Conservation (phyloP, 2,113 vertebrate species). For the Toxotes chatareus region DNA sequence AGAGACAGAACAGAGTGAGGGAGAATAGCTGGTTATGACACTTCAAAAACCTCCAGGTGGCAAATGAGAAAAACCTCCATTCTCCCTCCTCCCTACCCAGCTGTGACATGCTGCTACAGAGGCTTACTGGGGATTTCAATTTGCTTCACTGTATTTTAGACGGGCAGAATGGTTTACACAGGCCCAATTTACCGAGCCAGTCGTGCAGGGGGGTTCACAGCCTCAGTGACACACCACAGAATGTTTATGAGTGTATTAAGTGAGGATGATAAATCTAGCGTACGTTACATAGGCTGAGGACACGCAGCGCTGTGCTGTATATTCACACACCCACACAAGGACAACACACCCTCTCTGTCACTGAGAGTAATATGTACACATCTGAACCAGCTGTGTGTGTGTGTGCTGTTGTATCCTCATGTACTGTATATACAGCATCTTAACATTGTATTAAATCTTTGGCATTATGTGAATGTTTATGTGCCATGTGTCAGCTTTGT, state of each 20-base stretch:
- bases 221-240: conserved; percentile 64
- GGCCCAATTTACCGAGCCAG: conserved; percentile 75
- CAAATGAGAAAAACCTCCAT: conserved; percentile 78
- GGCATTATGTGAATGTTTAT: neutral
- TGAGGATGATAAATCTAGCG: conserved; percentile 77
- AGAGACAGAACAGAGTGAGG: conserved; percentile 45
- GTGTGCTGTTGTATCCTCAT: neutral
- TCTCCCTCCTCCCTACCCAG: conserved; percentile 65
- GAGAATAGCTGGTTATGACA: conserved; percentile 70
- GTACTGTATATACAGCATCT: neutral
- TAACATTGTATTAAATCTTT: neutral
- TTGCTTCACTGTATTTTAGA: conserved; percentile 77
- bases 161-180: conserved; percentile 78
- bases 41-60: conserved; percentile 79
- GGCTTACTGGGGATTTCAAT: conserved; percentile 80
- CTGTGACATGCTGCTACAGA: conserved; percentile 74
- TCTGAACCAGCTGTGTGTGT: neutral
- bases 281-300: conserved; percentile 51
- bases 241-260: conserved; percentile 81
- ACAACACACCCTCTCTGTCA: conserved; percentile 36
- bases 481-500: neutral
- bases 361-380: conserved; percentile 1
- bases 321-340: conserved; percentile 52
- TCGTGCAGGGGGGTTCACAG: conserved; percentile 58
- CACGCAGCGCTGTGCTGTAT: conserved; percentile 40